Evolutionary conservation across 2,888 invertebrate species (phyloP).

Genomic region (Trilocha varians): DNA sequence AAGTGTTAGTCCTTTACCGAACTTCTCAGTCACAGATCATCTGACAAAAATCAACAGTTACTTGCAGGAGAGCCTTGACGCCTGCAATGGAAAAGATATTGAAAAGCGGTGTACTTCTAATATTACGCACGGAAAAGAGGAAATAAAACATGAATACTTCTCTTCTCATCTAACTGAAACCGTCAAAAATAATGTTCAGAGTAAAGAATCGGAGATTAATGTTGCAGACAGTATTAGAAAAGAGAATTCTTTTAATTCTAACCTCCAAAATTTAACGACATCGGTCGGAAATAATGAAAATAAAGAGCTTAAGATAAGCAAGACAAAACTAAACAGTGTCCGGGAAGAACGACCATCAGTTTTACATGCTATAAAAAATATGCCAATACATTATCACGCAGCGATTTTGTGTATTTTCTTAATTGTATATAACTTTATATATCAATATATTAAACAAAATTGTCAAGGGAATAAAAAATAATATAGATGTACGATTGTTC

Average conservation of each 20-base stretch:
- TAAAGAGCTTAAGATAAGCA: conserved; percentile 15
- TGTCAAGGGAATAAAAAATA: conserved; percentile 40
- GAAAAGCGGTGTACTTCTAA: conserved; percentile 18
- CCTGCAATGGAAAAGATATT: conserved; percentile 29
- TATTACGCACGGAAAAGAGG: conserved; percentile 20
- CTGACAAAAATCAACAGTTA: conserved; percentile 57
- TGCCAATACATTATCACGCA: conserved; percentile 70
- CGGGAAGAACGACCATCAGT: conserved; percentile 41
- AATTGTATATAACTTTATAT: conserved; percentile 68
- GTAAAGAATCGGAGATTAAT: background rate
- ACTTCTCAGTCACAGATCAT: conserved; percentile 50
- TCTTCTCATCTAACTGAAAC: too few species aligned
- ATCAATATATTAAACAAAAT: conserved; percentile 65
- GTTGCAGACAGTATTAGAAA: background rate
- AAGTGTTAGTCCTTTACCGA: conserved; percentile 47
- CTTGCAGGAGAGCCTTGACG: conserved; percentile 56
- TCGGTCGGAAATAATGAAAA: conserved; percentile 10
- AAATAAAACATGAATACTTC: conserved; percentile 8
- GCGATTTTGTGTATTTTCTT: conserved; percentile 64
- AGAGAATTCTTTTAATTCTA: background rate
- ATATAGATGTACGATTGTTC: conserved; percentile 7
- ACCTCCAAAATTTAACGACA: background rate
- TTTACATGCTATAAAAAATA: conserved; percentile 51
- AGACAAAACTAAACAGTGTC: conserved; percentile 45
- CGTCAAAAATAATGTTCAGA: background rate